phyloP scores from a whole-genome alignment of 2,888 invertebrate genomes.

The Athalia circularis region DNA sequence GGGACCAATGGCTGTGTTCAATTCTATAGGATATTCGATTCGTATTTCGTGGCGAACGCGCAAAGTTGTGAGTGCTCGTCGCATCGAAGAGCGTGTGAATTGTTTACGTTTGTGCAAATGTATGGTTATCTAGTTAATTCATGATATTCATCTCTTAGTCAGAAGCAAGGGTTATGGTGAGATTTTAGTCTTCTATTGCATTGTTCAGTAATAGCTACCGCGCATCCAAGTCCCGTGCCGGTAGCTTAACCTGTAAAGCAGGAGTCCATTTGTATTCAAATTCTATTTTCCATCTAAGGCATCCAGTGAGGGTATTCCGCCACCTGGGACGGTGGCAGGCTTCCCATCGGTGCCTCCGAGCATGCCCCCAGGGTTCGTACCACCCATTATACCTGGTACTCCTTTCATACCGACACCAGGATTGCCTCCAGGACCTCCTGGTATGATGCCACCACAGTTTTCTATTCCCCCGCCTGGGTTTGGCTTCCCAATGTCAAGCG shows the following conservation, averaged over 20 bases:
- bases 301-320: constrained; percentile 70
- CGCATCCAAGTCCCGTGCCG: neutral
- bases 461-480: constrained; percentile 89
- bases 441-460: constrained; percentile 82
- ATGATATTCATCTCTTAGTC: constrained; percentile 1
- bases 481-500: constrained; percentile 71
- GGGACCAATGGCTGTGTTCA: too few relatives aligned
- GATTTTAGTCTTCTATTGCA: neutral
- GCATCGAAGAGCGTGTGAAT: neutral
- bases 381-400: constrained; percentile 68
- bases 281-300: constrained; percentile 57
- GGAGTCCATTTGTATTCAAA: too few relatives aligned
- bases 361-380: constrained; percentile 66
- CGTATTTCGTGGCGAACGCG: too few relatives aligned
- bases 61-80: neutral
- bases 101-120: constrained; percentile 8
- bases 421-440: constrained; percentile 70
- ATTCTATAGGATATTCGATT: too few relatives aligned
- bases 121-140: neutral
- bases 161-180: constrained; percentile 24
- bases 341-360: constrained; percentile 67
- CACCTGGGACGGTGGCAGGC: constrained; percentile 66
- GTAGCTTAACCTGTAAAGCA: neutral
- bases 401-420: constrained; percentile 70
- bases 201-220: neutral